Conservation (phyloP, 2,113 vertebrate genomes). For the Dolichotis patagonum region DNA sequence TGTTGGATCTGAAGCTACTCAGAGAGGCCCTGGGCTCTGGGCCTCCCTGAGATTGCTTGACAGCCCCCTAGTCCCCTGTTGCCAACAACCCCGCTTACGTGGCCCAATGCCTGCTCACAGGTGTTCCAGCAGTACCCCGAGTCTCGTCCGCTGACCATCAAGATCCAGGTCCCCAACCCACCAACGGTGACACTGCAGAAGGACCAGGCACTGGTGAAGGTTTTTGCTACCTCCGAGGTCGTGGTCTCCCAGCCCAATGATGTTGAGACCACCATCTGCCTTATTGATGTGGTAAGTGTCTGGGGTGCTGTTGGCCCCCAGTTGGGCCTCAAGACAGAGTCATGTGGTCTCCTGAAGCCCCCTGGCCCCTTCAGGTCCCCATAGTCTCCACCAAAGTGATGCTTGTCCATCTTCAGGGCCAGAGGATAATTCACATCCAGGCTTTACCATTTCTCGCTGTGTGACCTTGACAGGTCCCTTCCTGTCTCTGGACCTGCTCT, state of each 20-base stretch:
- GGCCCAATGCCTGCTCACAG: constrained; percentile 22
- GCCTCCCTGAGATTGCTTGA: background rate
- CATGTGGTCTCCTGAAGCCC: fast-evolving
- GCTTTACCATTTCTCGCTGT: background rate
- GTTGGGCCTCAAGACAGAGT: background rate
- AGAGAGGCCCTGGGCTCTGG: background rate
- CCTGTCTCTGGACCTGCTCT: background rate
- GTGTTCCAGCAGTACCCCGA: constrained; percentile 78
- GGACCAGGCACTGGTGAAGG: constrained; percentile 73
- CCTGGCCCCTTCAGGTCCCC: background rate
- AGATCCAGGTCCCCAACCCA: constrained; percentile 73
- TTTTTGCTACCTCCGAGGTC: constrained; percentile 74
- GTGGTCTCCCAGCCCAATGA: constrained; percentile 51
- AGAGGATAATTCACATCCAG: background rate
- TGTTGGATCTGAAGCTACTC: background rate
- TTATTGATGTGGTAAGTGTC: constrained; percentile 77
- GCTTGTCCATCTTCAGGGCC: background rate
- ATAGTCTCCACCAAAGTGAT: fast-evolving
- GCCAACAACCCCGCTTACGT: fast-evolving
- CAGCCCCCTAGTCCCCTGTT: fast-evolving
- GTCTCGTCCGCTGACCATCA: constrained; percentile 76
- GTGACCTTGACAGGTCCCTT: background rate
- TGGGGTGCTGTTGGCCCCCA: fast-evolving
- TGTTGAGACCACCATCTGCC: constrained; percentile 72
- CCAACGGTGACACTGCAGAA: constrained; percentile 73